A percentile compares a stretch with the other conserved stretches of the same genome.
Conservation (phyloP, 1,140 invertebrate species). For the Papilio aristodemus region DNA sequence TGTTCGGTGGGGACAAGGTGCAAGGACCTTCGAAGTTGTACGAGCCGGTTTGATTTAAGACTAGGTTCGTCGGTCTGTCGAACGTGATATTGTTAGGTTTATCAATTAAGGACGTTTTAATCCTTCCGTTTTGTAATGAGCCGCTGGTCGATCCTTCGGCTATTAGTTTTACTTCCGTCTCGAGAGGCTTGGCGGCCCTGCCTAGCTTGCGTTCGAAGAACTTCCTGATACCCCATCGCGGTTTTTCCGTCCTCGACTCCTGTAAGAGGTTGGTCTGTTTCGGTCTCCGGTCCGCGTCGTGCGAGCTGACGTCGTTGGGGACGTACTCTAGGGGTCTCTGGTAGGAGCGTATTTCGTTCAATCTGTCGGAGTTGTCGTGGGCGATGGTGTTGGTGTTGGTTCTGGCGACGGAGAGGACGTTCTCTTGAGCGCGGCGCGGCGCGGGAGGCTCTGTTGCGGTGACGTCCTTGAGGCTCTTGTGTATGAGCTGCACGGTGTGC, state of each 20-base stretch:
- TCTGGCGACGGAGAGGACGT: conserved; percentile 65
- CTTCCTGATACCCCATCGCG: conserved; percentile 68
- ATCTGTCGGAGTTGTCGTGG: conserved; percentile 58
- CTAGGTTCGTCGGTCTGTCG: conserved; percentile 66
- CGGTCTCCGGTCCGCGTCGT: conserved; percentile 78
- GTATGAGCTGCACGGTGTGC: conserved; percentile 85
- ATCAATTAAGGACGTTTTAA: conserved; percentile 59
- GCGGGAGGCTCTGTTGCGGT: conserved; percentile 54
- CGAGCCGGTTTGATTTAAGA: conserved; percentile 53
- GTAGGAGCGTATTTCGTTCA: conserved; percentile 67
- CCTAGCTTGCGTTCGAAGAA: conserved; percentile 67
- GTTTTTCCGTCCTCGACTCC: conserved; percentile 66
- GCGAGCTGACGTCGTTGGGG: conserved; percentile 87
- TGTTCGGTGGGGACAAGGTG: conserved; percentile 75
- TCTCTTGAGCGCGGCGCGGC: conserved; percentile 52
- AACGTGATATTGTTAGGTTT: conserved; percentile 54
- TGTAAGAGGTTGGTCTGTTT: conserved; percentile 71
- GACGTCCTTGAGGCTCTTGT: conserved; percentile 85
- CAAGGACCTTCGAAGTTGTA: conserved; percentile 68
- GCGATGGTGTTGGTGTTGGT: conserved; percentile 45
- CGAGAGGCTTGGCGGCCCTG: conserved; percentile 60
- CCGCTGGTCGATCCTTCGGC: conserved; percentile 49
- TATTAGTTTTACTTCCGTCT: conserved; percentile 81
- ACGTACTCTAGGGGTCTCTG: conserved; percentile 86
- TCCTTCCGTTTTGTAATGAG: conserved; percentile 47